These are phyloP conservation scores for Megastigmus dorsalis DNA, from an alignment of 2,888 invertebrate genomes.

Conservation along the genomic window DNA sequence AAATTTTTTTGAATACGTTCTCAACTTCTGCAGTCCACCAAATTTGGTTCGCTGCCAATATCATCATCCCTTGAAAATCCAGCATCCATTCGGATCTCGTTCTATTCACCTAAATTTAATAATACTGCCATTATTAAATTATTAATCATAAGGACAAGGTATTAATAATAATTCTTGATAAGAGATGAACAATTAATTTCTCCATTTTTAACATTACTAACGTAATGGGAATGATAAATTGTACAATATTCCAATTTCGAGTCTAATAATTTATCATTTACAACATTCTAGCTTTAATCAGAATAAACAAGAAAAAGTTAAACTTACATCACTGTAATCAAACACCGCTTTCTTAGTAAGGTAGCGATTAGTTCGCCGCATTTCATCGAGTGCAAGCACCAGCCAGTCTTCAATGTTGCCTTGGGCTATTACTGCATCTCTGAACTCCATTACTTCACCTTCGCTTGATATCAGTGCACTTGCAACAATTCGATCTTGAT, in stretches of 20 bases:
- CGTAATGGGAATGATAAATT: background rate
- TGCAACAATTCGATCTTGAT: conserved; percentile 81
- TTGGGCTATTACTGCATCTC: conserved; percentile 81
- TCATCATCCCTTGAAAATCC: conserved; percentile 91
- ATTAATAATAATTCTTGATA: no score
- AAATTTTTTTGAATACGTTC: conserved; percentile 86
- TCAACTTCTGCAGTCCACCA: conserved; percentile 98
- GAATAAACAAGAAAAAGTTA: background rate
- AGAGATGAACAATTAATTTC: no score
- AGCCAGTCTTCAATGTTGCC: conserved; percentile 95
- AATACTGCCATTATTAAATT: background rate
- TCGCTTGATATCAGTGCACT: conserved; percentile 92
- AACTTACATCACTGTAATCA: conserved; percentile 86
- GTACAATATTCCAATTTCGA: background rate
- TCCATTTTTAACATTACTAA: conserved; percentile 9
- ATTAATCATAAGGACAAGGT: background rate
- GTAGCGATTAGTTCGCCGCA: conserved; percentile 88
- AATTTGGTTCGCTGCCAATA: conserved; percentile 89
- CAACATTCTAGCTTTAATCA: background rate
- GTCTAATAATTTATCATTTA: background rate
- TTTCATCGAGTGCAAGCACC: conserved; percentile 88
- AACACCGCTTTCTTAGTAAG: conserved; percentile 92
- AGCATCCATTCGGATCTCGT: conserved; percentile 90
- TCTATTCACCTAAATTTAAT: conserved; percentile 57
- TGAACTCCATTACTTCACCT: conserved; percentile 91